phyloP scores from a whole-genome alignment of 1,140 invertebrate genomes.

The Polypedilum pembai region DNA sequence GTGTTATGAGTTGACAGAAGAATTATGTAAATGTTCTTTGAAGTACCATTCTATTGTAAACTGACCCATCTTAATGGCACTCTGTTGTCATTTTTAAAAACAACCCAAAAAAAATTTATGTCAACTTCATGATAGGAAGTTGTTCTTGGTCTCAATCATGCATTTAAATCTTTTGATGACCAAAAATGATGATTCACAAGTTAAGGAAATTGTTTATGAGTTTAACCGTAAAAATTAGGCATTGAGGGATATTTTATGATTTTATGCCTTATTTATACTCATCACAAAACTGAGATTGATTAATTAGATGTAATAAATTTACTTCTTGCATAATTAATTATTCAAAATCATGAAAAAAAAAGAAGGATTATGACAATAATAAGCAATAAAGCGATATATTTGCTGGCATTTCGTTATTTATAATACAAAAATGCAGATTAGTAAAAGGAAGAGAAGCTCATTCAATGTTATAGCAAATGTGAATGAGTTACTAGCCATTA shows the following conservation, averaged over 20 bases:
- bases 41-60: background rate
- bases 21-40: slow-evolving; percentile 19
- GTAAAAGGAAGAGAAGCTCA: too few species aligned
- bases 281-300: slow-evolving; percentile 24
- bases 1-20: background rate
- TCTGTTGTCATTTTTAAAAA: slow-evolving; percentile 1
- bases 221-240: too few species aligned
- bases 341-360: slow-evolving; percentile 17
- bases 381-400: slow-evolving; percentile 25
- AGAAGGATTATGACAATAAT: slow-evolving; percentile 8
- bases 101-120: background rate
- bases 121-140: too few species aligned
- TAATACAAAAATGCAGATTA: too few species aligned
- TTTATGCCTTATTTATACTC: slow-evolving; percentile 25
- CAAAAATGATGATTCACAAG: too few species aligned
- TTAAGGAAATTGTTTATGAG: too few species aligned
- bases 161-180: too few species aligned
- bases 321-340: slow-evolving; percentile 27
- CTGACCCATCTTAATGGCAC: background rate
- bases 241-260: slow-evolving; percentile 17
- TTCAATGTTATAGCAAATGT: too few species aligned
- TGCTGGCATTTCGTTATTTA: background rate
- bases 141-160: too few species aligned
- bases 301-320: slow-evolving; percentile 21
- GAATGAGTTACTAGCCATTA: too few species aligned